A percentile compares a stretch with the other conserved stretches of the same genome.
Evolutionary conservation across 1,140 invertebrate species (phyloP).

Genomic region (Cotesia typhae): DNA sequence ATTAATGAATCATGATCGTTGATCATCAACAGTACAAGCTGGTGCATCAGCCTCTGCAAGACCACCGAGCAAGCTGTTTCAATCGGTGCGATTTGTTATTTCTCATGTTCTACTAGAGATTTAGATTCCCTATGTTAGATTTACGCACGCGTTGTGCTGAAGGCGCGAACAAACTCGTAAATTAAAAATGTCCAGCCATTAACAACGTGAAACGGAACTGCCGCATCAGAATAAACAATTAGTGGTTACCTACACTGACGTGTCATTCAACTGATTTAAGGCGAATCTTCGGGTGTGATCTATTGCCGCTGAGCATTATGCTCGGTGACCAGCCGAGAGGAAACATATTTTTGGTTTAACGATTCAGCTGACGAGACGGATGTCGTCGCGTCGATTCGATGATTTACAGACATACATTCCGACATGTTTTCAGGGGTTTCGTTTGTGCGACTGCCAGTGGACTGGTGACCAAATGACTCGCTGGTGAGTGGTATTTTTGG

Average conservation of each 20-base stretch:
- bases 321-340: not conserved
- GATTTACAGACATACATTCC: conserved; percentile 2
- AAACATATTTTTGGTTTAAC: too few relatives aligned
- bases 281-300: conserved; percentile 1
- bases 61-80: conserved; percentile 13
- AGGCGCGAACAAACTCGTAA: conserved; percentile 48
- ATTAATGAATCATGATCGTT: too few relatives aligned
- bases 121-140: too few relatives aligned
- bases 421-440: too few relatives aligned
- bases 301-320: not conserved
- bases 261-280: conserved; percentile 5
- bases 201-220: conserved; percentile 58
- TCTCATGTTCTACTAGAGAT: too few relatives aligned
- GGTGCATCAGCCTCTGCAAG: not conserved
- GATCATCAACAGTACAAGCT: too few relatives aligned
- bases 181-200: conserved; percentile 59
- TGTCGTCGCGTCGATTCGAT: conserved; percentile 11
- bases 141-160: not conserved
- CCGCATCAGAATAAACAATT: conserved; percentile 61
- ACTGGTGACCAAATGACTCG: too few relatives aligned
- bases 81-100: too few relatives aligned
- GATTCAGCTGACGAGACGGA: not conserved
- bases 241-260: conserved; percentile 16
- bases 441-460: not conserved
- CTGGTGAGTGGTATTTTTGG: too few relatives aligned